Evolutionary conservation across 2,888 invertebrate species (phyloP).

Genomic region (Polydrusus tereticollis): DNA sequence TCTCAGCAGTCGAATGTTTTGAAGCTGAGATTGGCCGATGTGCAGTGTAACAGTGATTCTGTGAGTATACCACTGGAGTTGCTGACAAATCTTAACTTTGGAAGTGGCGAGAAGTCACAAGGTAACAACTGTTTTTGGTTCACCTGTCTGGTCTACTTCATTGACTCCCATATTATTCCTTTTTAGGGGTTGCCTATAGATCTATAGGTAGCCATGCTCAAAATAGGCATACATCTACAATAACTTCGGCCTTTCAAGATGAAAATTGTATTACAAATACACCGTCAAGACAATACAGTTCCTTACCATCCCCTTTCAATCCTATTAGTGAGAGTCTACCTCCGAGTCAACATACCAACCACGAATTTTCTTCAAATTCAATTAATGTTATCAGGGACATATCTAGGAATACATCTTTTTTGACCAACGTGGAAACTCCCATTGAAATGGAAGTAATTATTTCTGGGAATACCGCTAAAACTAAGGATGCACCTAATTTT

Average conservation of each 20-base stretch:
- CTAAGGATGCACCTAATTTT: not conserved
- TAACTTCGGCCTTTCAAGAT: not conserved
- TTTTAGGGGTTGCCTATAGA: not conserved
- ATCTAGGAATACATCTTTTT: not conserved
- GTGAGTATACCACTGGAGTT: conserved; percentile 18
- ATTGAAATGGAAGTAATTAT: not conserved
- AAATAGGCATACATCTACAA: not conserved
- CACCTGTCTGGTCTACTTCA: no score
- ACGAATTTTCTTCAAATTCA: not conserved
- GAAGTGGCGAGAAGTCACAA: not conserved
- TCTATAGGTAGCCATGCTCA: not conserved
- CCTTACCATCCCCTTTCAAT: not conserved
- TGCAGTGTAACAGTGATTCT: not conserved
- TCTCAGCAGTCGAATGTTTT: conserved; percentile 2
- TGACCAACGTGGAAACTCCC: not conserved
- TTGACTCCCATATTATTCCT: not conserved
- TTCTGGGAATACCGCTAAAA: not conserved
- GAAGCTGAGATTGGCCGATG: not conserved
- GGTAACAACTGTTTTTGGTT: not conserved
- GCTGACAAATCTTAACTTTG: conserved; percentile 23
- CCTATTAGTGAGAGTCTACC: not conserved
- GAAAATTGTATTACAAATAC: not conserved
- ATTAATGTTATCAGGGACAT: not conserved
- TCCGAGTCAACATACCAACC: no score
- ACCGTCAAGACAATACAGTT: not conserved